Evolutionary conservation across 2,888 invertebrate species (phyloP).

Genomic region (Cryptocephalus moraei): DNA sequence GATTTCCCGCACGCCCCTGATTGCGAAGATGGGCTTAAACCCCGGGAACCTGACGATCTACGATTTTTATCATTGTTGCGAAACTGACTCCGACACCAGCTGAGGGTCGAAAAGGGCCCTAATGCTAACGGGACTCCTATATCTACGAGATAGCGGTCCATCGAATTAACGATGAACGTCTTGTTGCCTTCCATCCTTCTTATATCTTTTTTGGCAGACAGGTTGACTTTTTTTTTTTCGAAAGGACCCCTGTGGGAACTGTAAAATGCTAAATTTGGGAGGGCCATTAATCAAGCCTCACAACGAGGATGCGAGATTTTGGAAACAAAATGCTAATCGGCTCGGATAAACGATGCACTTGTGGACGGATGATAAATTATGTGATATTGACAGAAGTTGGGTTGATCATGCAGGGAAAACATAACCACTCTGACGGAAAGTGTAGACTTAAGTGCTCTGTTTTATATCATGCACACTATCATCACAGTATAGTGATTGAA

Average conservation of each 20-base stretch:
- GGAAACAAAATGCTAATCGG: too few species aligned
- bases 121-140: background rate
- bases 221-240: slow-evolving; percentile 14
- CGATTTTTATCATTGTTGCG: slow-evolving; percentile 2
- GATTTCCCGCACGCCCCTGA: too few species aligned
- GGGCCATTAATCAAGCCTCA: slow-evolving; percentile 14
- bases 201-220: slow-evolving; percentile 13
- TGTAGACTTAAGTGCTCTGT: too few species aligned
- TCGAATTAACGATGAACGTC: slow-evolving; percentile 13
- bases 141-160: slow-evolving; percentile 10
- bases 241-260: slow-evolving; percentile 16
- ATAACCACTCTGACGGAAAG: too few species aligned
- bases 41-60: too few species aligned
- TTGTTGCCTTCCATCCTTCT: slow-evolving; percentile 4
- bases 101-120: background rate
- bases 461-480: too few species aligned
- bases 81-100: slow-evolving; percentile 8
- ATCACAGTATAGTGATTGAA: too few species aligned
- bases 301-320: background rate
- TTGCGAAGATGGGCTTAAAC: too few species aligned
- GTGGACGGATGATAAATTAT: too few species aligned
- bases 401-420: too few species aligned
- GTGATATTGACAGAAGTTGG: too few species aligned
- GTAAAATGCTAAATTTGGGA: slow-evolving; percentile 15
- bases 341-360: too few species aligned